Percentiles rank a stretch among this genome's conserved stretches.
Evolutionary conservation across 2,888 invertebrate genomes (phyloP).

Genomic region (Crossocerus cetratus): DNA sequence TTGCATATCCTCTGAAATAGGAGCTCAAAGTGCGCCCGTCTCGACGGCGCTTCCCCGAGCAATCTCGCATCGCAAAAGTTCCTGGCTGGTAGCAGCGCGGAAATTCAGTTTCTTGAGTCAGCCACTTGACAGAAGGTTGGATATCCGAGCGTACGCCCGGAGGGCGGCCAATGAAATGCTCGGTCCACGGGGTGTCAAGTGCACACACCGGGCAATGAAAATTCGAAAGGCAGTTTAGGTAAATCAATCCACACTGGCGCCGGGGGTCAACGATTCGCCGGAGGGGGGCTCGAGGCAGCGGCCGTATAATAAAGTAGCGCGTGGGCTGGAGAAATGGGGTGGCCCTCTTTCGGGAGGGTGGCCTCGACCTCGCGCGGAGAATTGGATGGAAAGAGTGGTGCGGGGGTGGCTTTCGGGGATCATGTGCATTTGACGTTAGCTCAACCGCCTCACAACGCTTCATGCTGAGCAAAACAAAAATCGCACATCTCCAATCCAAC

Average conservation of each 20-base stretch:
- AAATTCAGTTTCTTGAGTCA: too few relatives aligned
- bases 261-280: constrained; percentile 54
- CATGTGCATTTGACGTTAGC: constrained; percentile 70
- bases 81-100: too few relatives aligned
- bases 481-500: constrained; percentile 32
- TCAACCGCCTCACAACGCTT: constrained; percentile 60
- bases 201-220: constrained; percentile 66
- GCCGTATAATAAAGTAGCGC: constrained; percentile 58
- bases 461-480: constrained; percentile 64
- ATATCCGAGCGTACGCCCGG: neutral
- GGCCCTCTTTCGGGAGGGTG: constrained; percentile 24
- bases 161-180: constrained; percentile 13
- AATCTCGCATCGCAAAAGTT: too few relatives aligned
- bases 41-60: too few relatives aligned
- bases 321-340: constrained; percentile 40
- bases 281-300: constrained; percentile 46
- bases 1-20: too few relatives aligned
- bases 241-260: constrained; percentile 59
- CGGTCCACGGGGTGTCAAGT: constrained; percentile 59
- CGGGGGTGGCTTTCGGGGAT: constrained; percentile 50
- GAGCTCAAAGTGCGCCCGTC: too few relatives aligned
- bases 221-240: constrained; percentile 68
- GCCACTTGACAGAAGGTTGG: too few relatives aligned
- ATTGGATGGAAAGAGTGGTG: constrained; percentile 21
- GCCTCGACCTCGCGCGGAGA: constrained; percentile 15